Conservation (phyloP, 2,113 vertebrate species). For the Corythornis cristatus region DNA sequence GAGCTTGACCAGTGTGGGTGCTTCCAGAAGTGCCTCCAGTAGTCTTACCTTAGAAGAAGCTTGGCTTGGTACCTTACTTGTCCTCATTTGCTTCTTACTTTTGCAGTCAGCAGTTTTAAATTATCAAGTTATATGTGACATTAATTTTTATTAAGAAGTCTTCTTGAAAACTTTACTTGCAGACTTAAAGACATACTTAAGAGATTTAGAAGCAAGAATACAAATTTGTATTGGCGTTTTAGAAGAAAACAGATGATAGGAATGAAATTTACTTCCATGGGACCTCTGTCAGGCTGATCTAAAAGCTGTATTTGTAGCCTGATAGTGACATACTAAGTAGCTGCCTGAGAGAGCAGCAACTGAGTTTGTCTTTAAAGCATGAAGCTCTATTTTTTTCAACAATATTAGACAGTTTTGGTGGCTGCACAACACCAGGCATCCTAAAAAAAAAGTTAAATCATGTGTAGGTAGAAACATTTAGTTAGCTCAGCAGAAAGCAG, state of each 20-base stretch:
- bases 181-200: no score
- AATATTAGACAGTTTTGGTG: neutral
- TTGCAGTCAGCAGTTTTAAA: neutral
- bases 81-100: neutral
- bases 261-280: neutral
- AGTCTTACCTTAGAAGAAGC: neutral
- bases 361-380: neutral
- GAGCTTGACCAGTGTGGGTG: neutral
- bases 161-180: neutral
- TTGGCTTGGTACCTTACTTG: neutral
- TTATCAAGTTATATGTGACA: neutral
- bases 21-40: neutral
- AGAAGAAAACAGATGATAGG: neutral
- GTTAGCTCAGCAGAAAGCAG: neutral
- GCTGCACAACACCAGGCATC: neutral
- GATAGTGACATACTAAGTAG: neutral
- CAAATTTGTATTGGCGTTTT: neutral
- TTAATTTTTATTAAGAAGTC: neutral
- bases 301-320: neutral
- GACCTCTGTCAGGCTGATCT: neutral
- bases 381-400: neutral
- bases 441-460: neutral
- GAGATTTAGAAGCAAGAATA: no score
- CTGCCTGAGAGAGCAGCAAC: neutral
- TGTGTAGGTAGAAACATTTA: neutral